Conservation (phyloP, 2,888 invertebrate species). For the Gymnocheta viridis region DNA sequence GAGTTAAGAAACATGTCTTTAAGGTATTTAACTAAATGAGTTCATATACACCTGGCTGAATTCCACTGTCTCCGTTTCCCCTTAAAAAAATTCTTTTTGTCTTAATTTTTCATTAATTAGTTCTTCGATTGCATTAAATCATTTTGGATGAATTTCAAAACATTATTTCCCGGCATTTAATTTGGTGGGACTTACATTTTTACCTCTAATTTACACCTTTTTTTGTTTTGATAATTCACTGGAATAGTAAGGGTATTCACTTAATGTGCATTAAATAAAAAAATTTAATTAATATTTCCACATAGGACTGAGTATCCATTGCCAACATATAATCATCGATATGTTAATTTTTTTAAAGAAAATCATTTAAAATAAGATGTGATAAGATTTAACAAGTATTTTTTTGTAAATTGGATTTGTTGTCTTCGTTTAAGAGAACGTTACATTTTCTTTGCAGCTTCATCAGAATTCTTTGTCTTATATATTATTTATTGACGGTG, state of each 20-base stretch:
- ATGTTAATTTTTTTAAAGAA: too few relatives aligned
- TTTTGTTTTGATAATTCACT: background rate
- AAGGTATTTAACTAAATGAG: slow-evolving; percentile 66
- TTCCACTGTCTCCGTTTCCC: background rate
- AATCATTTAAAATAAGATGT: too few relatives aligned
- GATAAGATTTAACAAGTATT: too few relatives aligned
- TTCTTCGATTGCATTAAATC: slow-evolving; percentile 38
- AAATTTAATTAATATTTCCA: too few relatives aligned
- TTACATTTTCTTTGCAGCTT: too few relatives aligned
- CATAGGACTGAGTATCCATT: too few relatives aligned
- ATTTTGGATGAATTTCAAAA: slow-evolving; percentile 33
- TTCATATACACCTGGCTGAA: slow-evolving; percentile 60
- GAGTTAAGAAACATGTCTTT: slow-evolving; percentile 53
- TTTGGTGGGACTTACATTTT: slow-evolving; percentile 29
- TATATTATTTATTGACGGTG: too few relatives aligned
- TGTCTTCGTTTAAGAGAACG: too few relatives aligned
- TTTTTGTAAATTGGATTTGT: too few relatives aligned
- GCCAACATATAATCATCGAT: too few relatives aligned
- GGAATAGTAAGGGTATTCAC: background rate
- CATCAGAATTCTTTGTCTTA: too few relatives aligned
- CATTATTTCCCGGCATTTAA: background rate
- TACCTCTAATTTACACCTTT: slow-evolving; percentile 56
- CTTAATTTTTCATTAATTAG: slow-evolving; percentile 49
- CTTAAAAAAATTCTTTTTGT: background rate
- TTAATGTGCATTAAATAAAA: background rate